Evolutionary conservation across 2,797 vertebrate species (phyloP), one percentile per base, ranked within the genome.

Genomic region (Sebastes taczanowskii): DNA sequence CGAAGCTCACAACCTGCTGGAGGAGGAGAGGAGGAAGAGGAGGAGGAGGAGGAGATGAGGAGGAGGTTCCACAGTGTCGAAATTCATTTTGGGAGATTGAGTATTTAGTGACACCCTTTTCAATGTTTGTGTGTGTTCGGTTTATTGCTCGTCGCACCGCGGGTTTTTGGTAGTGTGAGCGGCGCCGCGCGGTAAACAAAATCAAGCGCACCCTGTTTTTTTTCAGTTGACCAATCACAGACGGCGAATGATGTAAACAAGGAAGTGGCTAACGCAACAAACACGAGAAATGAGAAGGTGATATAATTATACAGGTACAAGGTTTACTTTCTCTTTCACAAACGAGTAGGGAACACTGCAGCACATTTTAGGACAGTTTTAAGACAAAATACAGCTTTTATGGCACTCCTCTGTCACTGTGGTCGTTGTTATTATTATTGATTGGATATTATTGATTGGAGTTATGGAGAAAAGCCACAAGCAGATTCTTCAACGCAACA

Each of bases 381-480:
- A 3, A 10, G 22, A 11, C 4, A 9, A 11, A 22, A 9, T 2
- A 10, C 6, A 22, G 13, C 7, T 23, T 77, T 27, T 30, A 1
- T 30, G 10, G 5, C 29, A 32, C 1, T 6, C 13, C 5, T 59
- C 16, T 18, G 16, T 46, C 42, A 6, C 6, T 23, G 38, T 23
- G 13, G 7, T 52, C 6, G 27, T 82, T 75, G 3, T 6, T 22
- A 4, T 14, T 64, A 38, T 38, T 35, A 25, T 25, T 25, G 4
- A 34, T 34, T 34, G 32, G 32, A 34, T 34, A 0, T 6, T 22
- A 4, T 14, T 64, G 14, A 62, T 27, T 68, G 29, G n/a, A 70
- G 25, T 80, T 80, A 99, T 99, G 98, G 97, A 99, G 7, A 92
- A 94, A 7, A 81, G 4, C 2, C 94, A 97, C 66, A 96, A 95